phyloP scores from a whole-genome alignment of 2,113 vertebrate genomes.

The Rhineura floridana region DNA sequence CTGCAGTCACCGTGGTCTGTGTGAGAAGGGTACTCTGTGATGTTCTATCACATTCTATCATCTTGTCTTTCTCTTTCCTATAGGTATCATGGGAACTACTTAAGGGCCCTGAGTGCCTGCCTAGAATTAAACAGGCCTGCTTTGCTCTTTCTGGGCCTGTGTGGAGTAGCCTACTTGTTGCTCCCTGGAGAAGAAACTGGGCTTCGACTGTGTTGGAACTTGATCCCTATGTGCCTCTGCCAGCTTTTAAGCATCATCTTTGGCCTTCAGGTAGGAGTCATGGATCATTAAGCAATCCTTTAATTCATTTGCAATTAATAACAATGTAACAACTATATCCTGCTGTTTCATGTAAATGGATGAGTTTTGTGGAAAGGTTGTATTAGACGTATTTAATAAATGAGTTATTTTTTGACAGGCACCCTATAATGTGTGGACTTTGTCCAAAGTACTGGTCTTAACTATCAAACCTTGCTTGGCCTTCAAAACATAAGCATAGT shows the following conservation, averaged over 20 bases:
- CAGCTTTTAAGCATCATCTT: slow-evolving; percentile 49
- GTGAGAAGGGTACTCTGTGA: not conserved
- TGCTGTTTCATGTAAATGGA: not conserved
- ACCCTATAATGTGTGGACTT: not conserved
- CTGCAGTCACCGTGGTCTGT: not conserved
- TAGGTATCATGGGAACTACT: slow-evolving; percentile 54
- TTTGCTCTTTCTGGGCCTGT: slow-evolving; percentile 35
- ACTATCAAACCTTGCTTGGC: not conserved
- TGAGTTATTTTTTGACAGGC: not conserved
- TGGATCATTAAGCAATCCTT: too few relatives aligned
- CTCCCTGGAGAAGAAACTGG: accelerated
- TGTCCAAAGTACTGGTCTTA: not conserved
- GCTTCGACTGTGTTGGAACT: not conserved
- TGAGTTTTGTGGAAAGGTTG: not conserved
- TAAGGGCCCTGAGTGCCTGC: slow-evolving; percentile 43
- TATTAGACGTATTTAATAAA: not conserved
- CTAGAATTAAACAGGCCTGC: not conserved
- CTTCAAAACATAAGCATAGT: not conserved
- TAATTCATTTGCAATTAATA: not conserved
- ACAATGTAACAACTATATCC: too few relatives aligned
- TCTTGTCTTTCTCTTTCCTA: not conserved
- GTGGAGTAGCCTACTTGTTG: slow-evolving; percentile 8
- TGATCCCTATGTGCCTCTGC: slow-evolving; percentile 42
- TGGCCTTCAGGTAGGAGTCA: slow-evolving; percentile 51
- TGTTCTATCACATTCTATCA: not conserved